Conservation (phyloP, 2,888 invertebrate genomes). For the Drosophila subquinaria region DNA sequence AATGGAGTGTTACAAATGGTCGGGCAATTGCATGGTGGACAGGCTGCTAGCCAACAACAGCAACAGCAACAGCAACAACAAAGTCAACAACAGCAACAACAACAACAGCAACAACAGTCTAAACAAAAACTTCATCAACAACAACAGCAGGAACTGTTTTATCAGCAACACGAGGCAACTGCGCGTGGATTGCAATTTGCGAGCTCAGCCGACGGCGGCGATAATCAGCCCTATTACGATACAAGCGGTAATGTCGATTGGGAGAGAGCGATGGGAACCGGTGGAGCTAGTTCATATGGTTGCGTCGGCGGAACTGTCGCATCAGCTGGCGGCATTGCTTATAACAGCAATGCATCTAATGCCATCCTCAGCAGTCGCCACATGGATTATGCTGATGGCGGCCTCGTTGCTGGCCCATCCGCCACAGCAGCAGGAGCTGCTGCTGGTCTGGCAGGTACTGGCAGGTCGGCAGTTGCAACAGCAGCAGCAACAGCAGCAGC, state of each 20-base stretch:
- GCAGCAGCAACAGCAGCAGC: not conserved
- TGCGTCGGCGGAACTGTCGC: slow-evolving; percentile 82
- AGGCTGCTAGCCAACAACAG: slow-evolving; percentile 85
- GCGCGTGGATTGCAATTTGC: slow-evolving; percentile 75
- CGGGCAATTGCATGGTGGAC: slow-evolving; percentile 85
- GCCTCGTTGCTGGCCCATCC: slow-evolving; percentile 84
- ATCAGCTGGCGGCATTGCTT: slow-evolving; percentile 80
- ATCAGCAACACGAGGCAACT: slow-evolving; percentile 81
- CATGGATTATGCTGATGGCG: slow-evolving; percentile 84
- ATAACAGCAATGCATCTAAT: slow-evolving; percentile 79
- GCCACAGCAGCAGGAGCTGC: slow-evolving; percentile 71
- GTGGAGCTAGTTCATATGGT: slow-evolving; percentile 85
- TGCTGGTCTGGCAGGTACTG: slow-evolving; percentile 66
- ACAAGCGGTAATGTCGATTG: slow-evolving; percentile 84
- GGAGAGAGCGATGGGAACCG: slow-evolving; percentile 85
- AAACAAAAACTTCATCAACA: slow-evolving; percentile 57
- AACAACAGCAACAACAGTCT: slow-evolving; percentile 71
- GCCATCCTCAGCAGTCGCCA: slow-evolving; percentile 79
- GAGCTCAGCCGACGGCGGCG: slow-evolving; percentile 79
- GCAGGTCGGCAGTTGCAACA: slow-evolving; percentile 14
- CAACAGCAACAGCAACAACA: slow-evolving; percentile 77
- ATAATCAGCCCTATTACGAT: slow-evolving; percentile 85
- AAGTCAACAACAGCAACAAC: slow-evolving; percentile 64
- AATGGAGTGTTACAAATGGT: slow-evolving; percentile 86
- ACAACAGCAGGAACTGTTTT: slow-evolving; percentile 53